A percentile compares a stretch with the other conserved stretches of the same genome.
Conservation (phyloP, 2,888 invertebrate species). For the Tigriopus californicus region DNA sequence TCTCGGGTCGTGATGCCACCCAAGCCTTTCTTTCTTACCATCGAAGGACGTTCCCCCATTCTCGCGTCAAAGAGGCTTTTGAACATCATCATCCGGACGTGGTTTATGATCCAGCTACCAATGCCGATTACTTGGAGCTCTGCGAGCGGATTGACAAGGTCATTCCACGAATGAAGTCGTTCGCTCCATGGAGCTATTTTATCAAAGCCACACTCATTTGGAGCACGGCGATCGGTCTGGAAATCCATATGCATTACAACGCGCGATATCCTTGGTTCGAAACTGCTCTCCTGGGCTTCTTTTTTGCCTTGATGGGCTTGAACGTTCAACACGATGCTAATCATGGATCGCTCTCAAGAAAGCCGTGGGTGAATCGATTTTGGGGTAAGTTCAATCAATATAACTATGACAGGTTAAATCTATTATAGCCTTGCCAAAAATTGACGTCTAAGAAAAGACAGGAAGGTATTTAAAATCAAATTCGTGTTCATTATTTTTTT, state of each 20-base stretch:
- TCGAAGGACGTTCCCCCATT: slow-evolving; percentile 1
- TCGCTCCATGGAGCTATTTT: slow-evolving; percentile 7
- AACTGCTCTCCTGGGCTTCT: not conserved
- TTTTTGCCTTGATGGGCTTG: slow-evolving; percentile 8
- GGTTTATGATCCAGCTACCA: too few relatives aligned
- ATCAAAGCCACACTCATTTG: slow-evolving; percentile 3
- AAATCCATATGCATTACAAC: not conserved
- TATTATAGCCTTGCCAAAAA: too few relatives aligned
- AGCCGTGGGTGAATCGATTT: not conserved
- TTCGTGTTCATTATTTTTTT: too few relatives aligned
- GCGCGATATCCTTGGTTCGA: not conserved
- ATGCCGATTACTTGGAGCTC: slow-evolving; percentile 4
- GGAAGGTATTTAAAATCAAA: too few relatives aligned
- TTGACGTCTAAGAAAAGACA: too few relatives aligned
- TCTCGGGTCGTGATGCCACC: not conserved
- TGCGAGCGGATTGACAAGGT: not conserved
- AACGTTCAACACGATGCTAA: slow-evolving; percentile 13
- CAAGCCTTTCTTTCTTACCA: not conserved
- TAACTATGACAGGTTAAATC: too few relatives aligned
- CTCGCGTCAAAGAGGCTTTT: not conserved
- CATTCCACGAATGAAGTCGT: slow-evolving; percentile 5
- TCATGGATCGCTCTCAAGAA: slow-evolving; percentile 1
- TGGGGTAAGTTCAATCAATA: not conserved
- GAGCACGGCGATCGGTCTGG: not conserved
- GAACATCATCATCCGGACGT: not conserved